Evolutionary conservation across 1,140 invertebrate genomes (phyloP).

Genomic region (Drosophila ambigua): DNA sequence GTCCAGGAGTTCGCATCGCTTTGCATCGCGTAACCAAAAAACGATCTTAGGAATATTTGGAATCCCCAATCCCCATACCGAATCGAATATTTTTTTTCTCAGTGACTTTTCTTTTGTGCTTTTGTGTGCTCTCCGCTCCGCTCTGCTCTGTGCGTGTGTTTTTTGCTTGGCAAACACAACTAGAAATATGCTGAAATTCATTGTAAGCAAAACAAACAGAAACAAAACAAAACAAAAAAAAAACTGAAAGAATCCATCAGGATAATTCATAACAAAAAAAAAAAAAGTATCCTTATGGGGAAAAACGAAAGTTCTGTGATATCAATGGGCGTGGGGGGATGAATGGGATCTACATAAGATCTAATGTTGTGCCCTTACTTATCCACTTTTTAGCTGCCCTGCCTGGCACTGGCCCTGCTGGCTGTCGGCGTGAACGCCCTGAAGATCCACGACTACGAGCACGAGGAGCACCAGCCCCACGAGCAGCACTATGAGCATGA

Average conservation of each 20-base stretch:
- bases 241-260: not conserved
- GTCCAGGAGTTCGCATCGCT: constrained; percentile 58
- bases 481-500: constrained; percentile 41
- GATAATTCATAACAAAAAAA: constrained; percentile 4
- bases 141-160: constrained; percentile 9
- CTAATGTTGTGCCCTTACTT: constrained; percentile 6
- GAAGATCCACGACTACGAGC: constrained; percentile 72
- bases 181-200: constrained; percentile 70
- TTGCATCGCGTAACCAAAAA: not conserved
- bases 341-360: not conserved
- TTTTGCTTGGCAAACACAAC: not conserved
- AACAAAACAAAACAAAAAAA: not conserved
- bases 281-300: not conserved
- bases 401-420: constrained; percentile 55
- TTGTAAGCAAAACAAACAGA: constrained; percentile 73
- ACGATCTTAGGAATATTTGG: constrained; percentile 6
- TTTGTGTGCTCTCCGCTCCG: constrained; percentile 1
- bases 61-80: not conserved
- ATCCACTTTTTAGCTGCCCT: constrained; percentile 55
- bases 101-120: constrained; percentile 19
- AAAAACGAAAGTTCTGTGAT: constrained; percentile 6
- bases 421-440: constrained; percentile 44
- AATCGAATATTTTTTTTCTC: constrained; percentile 32
- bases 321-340: no score
- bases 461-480: constrained; percentile 20